A percentile compares a stretch with the other conserved stretches of the same genome.
Conservation (phyloP, 2,888 invertebrate genomes). For the Xestia ashworthii region DNA sequence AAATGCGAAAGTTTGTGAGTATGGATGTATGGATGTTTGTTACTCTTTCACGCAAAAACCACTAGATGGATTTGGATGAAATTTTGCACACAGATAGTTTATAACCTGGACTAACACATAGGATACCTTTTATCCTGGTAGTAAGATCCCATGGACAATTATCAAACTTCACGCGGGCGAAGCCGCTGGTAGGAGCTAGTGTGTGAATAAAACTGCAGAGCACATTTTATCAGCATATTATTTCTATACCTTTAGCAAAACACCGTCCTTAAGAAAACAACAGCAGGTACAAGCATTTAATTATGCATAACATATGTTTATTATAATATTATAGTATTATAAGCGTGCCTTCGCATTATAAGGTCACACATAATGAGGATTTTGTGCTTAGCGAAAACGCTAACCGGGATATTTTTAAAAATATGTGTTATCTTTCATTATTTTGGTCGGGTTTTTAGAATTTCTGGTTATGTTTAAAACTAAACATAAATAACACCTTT, state of each 20-base stretch:
- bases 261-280: conserved; percentile 27
- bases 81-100: too few relatives aligned
- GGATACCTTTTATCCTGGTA: too few relatives aligned
- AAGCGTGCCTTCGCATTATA: conserved; percentile 44
- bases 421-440: neutral
- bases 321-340: conserved; percentile 24
- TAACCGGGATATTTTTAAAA: conserved; percentile 34
- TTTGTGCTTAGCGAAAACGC: conserved; percentile 27
- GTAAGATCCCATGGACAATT: too few relatives aligned
- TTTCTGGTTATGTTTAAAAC: neutral
- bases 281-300: conserved; percentile 30
- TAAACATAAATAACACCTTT: too few relatives aligned
- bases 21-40: too few relatives aligned
- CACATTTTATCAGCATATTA: neutral
- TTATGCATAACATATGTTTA: conserved; percentile 32
- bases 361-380: conserved; percentile 36
- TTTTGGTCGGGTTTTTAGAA: neutral
- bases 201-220: too few relatives aligned
- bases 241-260: conserved; percentile 2
- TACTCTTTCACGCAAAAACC: too few relatives aligned
- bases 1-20: too few relatives aligned
- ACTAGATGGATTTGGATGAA: too few relatives aligned
- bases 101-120: too few relatives aligned
- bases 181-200: too few relatives aligned
- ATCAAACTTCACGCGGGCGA: too few relatives aligned